phyloP scores from a whole-genome alignment of 1,140 invertebrate genomes.

The Orchestia grillus region DNA sequence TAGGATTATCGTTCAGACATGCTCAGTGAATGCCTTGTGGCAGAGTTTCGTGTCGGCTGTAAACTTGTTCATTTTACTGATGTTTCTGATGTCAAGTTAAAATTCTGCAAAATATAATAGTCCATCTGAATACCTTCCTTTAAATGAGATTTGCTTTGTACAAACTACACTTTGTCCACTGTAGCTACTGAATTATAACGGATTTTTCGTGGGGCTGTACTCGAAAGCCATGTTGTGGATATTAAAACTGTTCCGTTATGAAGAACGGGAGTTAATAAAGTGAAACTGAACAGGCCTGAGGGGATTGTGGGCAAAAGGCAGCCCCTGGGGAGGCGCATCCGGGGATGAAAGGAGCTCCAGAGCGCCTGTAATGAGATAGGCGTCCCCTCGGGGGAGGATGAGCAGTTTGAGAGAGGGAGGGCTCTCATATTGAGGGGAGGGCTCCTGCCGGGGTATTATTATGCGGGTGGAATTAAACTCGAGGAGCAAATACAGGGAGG shows the following conservation, averaged over 20 bases:
- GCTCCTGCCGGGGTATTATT: not conserved
- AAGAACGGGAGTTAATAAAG: constrained; percentile 28
- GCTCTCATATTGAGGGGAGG: not conserved
- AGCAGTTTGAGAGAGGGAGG: not conserved
- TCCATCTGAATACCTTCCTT: not conserved
- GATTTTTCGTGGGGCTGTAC: not conserved
- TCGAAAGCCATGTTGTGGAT: not conserved
- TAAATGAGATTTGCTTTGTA: not conserved
- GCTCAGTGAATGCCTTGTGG: too few species aligned
- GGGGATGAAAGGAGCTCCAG: constrained; percentile 35
- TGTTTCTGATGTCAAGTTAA: too few species aligned
- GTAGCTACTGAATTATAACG: not conserved
- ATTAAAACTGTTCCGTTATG: constrained; percentile 14
- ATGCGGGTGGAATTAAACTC: not conserved
- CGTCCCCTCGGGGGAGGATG: not conserved
- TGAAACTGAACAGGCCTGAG: constrained; percentile 22
- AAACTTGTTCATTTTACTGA: too few species aligned
- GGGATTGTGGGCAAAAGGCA: constrained; percentile 36
- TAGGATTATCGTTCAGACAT: too few species aligned
- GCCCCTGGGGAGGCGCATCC: constrained; percentile 5
- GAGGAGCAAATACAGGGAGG: not conserved
- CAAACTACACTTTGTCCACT: not conserved
- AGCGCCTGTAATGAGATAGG: constrained; percentile 40
- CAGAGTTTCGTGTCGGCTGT: too few species aligned
- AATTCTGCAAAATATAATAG: too few species aligned